Base-by-base conservation (phyloP, 1,140 invertebrate species). In the Dreissena polymorpha region DNA sequence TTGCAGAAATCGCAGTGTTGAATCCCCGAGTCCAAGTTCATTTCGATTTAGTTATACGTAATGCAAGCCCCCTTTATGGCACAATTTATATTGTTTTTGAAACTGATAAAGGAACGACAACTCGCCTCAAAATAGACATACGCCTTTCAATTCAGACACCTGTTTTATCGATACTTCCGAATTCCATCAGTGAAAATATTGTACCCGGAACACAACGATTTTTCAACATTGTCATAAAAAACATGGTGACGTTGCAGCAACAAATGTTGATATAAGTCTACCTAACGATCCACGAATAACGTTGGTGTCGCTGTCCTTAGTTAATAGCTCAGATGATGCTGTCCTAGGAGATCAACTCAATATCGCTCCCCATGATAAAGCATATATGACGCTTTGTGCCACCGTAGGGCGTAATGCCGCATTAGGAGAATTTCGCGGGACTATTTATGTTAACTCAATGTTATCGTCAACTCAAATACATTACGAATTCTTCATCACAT, bases 401-500 rank as follows among this genome's bases (percentile, higher is more conserved):
- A 80, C 50, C 18, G 53, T 77, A 6, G 60, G 29, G n/a, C 25
- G 53, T 14, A 68, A 18, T 25, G 84, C 57, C 14, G 60, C 65
- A 23, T 29, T 87, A n/a, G 86, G 86, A n/a, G 74, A 80, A 79
- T 51, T 75, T n/a, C 49, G 57, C 21, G 86, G 86, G 25, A 74
- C 18, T 21, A 84, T 86, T 60, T 74, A 60, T 21, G 39, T 87
- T 3, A 76, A 77, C 51, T 86, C 84, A 0, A 72, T 70, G 12
- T 23, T 80, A n/a, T 39, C 49, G 63, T 75, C 67, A n/a, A 57
- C 60, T 39, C 25, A 49, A 57, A 14, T 80, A 23, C 39, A 16
- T 7, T 87, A 84, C 67, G 80, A 63, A 53, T 82, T 87, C 57
- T 79, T 67, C 51, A 63, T 86, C 18, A 77, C 79, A 64, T 87